Evolutionary conservation across 2,113 vertebrate genomes (phyloP).

Genomic region (Picathartes gymnocephalus): DNA sequence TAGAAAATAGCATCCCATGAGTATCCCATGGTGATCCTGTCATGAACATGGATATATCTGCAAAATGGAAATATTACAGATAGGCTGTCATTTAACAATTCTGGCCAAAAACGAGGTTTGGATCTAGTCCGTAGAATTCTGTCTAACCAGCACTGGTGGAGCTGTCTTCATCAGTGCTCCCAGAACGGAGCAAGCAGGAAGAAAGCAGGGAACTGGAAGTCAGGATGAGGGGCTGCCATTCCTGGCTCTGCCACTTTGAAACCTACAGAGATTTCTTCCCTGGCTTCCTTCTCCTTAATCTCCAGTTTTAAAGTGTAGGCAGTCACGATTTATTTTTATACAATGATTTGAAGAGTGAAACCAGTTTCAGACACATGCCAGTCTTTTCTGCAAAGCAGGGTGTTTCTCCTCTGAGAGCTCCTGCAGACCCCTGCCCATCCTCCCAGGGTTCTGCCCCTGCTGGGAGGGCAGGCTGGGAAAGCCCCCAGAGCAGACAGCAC

Average conservation of each 20-base stretch:
- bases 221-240: background rate
- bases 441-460: rapidly evolving
- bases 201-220: background rate
- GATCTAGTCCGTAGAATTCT: background rate
- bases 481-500: rapidly evolving
- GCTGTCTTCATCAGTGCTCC: background rate
- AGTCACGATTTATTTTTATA: background rate
- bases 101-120: background rate
- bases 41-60: background rate
- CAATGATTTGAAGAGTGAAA: background rate
- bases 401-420: background rate
- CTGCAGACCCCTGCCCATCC: background rate
- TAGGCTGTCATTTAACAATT: background rate
- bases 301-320: background rate
- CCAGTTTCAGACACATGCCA: background rate
- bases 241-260: background rate
- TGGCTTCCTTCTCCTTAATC: background rate
- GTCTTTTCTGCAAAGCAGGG: background rate
- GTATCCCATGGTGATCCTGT: background rate
- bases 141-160: background rate
- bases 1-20: background rate
- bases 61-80: background rate
- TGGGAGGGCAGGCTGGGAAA: background rate
- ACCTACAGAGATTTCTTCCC: background rate
- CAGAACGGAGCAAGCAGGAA: background rate